Evolutionary conservation across 2,888 invertebrate species (phyloP).

Genomic region (Spodoptera exigua): DNA sequence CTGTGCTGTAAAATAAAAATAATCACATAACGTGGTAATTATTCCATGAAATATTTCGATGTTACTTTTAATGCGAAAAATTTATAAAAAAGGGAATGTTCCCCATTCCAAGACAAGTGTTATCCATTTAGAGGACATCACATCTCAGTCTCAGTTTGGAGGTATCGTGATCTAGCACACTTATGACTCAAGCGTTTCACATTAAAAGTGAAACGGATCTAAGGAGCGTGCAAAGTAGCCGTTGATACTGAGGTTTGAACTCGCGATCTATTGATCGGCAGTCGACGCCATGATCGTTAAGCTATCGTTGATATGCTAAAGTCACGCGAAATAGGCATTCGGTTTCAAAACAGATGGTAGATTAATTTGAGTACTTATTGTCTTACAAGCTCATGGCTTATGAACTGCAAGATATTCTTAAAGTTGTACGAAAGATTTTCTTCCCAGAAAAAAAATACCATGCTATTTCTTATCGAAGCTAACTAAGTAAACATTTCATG

Average conservation of each 20-base stretch:
- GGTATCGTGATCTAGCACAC: conserved; percentile 85
- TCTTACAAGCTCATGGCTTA: too few relatives aligned
- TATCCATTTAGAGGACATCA: conserved; percentile 59
- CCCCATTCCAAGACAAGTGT: conserved; percentile 82
- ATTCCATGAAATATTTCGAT: too few relatives aligned
- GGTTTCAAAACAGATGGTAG: too few relatives aligned
- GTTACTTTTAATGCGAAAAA: too few relatives aligned
- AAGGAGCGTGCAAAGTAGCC: conserved; percentile 80
- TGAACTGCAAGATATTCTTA: too few relatives aligned
- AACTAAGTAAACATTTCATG: too few relatives aligned
- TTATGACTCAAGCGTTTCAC: conserved; percentile 89
- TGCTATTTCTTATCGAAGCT: too few relatives aligned
- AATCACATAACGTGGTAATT: background rate
- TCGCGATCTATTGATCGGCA: conserved; percentile 38
- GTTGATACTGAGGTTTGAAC: conserved; percentile 31
- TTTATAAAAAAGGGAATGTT: conserved; percentile 67
- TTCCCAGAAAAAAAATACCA: too few relatives aligned
- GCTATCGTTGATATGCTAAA: conserved; percentile 4
- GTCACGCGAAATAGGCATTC: conserved; percentile 7
- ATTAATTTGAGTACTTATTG: too few relatives aligned
- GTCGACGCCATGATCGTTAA: conserved; percentile 13
- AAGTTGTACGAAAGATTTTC: too few relatives aligned
- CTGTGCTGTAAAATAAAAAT: too few relatives aligned
- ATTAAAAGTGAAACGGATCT: conserved; percentile 86
- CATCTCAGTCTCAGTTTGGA: conserved; percentile 82